Evolutionary conservation across 2,113 vertebrate species (phyloP).

Genomic region (Crotalus horridus): DNA sequence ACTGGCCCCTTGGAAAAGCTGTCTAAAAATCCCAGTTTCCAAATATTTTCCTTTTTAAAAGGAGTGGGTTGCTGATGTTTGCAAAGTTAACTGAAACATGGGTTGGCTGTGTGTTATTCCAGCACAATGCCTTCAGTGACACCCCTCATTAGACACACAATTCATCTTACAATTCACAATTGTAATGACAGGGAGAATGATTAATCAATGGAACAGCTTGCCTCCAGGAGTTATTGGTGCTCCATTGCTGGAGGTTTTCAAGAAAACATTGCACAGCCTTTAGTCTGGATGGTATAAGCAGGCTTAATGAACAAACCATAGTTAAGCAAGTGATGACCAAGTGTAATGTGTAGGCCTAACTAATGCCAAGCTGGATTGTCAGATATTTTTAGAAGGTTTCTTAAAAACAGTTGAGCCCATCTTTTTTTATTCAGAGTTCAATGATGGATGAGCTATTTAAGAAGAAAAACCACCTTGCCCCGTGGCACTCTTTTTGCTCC

Average conservation of each 20-base stretch:
- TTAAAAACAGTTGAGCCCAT: neutral
- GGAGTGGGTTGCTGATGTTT: neutral
- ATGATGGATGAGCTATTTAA: neutral
- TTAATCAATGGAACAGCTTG: neutral
- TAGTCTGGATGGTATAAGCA: neutral
- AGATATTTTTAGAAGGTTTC: neutral
- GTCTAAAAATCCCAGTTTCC: neutral
- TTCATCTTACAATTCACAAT: neutral
- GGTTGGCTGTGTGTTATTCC: neutral
- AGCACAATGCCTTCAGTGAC: neutral
- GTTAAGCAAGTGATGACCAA: neutral
- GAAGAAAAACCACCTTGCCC: neutral
- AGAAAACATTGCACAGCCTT: neutral
- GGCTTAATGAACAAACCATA: neutral
- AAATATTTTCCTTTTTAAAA: neutral
- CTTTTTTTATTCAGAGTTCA: neutral
- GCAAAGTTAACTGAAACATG: neutral
- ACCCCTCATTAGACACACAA: neutral
- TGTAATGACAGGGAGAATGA: neutral
- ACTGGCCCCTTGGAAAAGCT: neutral
- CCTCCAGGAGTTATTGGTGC: neutral
- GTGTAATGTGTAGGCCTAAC: neutral
- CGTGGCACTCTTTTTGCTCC: constrained; percentile 26
- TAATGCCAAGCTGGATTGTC: neutral
- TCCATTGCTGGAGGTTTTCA: neutral